phyloP scores from a whole-genome alignment of 1,140 invertebrate species.

The Amyelois transitella region DNA sequence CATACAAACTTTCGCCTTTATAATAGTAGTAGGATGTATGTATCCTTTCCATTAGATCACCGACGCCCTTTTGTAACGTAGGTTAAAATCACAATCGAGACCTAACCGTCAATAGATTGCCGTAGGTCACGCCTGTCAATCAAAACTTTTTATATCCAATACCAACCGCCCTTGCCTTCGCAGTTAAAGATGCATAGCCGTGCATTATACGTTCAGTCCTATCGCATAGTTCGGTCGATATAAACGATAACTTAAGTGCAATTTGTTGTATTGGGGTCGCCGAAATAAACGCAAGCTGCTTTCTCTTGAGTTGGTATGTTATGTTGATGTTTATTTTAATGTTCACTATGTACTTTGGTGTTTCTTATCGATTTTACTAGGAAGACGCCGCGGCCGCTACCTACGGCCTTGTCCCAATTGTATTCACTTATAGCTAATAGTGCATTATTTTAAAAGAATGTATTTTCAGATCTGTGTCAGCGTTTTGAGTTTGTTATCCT shows the following conservation, averaged over 20 bases:
- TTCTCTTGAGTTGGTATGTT: slow-evolving; percentile 46
- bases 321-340: slow-evolving; percentile 20
- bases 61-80: neutral
- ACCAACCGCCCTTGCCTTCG: slow-evolving; percentile 44
- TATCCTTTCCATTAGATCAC: no score
- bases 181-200: slow-evolving; percentile 61
- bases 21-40: no score
- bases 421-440: slow-evolving; percentile 24
- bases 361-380: slow-evolving; percentile 59
- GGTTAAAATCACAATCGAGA: neutral
- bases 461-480: neutral
- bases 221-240: slow-evolving; percentile 29
- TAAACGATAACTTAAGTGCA: slow-evolving; percentile 33
- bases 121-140: slow-evolving; percentile 20
- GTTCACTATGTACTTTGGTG: slow-evolving; percentile 25
- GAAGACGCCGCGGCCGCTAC: slow-evolving; percentile 43
- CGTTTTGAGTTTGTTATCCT: neutral
- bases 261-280: slow-evolving; percentile 16
- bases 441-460: slow-evolving; percentile 10
- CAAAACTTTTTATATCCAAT: slow-evolving; percentile 25
- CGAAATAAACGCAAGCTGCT: slow-evolving; percentile 54
- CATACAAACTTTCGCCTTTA: no score
- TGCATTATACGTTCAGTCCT: slow-evolving; percentile 15
- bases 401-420: slow-evolving; percentile 50
- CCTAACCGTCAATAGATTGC: neutral